Evolutionary conservation across 2,797 vertebrate species (phyloP).

Genomic region (Myotis pilosus): DNA sequence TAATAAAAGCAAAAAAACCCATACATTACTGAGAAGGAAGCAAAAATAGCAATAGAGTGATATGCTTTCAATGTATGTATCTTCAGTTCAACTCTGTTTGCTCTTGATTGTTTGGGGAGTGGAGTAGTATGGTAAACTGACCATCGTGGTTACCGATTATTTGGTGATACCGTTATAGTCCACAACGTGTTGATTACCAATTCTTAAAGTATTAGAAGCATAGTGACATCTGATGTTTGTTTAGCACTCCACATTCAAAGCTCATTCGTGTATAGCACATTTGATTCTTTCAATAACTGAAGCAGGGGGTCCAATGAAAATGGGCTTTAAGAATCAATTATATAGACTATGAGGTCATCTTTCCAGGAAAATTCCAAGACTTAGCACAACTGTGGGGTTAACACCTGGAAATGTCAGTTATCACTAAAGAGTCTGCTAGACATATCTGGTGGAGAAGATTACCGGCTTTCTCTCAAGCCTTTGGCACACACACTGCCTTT

Average conservation of each 20-base stretch:
- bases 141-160: not conserved
- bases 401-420: conserved; percentile 12
- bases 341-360: not conserved
- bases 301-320: not conserved
- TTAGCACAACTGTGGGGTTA: not conserved
- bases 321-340: not conserved
- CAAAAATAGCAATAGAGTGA: not conserved
- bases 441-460: not conserved
- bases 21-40: not conserved
- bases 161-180: not conserved
- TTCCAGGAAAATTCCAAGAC: not conserved
- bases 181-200: not conserved
- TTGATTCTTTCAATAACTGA: conserved; percentile 7
- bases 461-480: not conserved
- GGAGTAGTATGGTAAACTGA: not conserved
- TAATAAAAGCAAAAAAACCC: too few species aligned
- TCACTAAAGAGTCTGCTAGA: not conserved
- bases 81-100: conserved; percentile 14
- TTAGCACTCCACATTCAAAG: not conserved
- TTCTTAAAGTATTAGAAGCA: conserved; percentile 7
- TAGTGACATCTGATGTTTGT: not conserved
- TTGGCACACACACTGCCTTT: not conserved
- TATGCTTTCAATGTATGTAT: not conserved
- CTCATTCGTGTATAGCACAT: not conserved
- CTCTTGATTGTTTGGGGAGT: not conserved